These are phyloP conservation scores for Onychostoma macrolepis DNA, from an alignment of 2,113 vertebrate genomes.

Conservation along the genomic window DNA sequence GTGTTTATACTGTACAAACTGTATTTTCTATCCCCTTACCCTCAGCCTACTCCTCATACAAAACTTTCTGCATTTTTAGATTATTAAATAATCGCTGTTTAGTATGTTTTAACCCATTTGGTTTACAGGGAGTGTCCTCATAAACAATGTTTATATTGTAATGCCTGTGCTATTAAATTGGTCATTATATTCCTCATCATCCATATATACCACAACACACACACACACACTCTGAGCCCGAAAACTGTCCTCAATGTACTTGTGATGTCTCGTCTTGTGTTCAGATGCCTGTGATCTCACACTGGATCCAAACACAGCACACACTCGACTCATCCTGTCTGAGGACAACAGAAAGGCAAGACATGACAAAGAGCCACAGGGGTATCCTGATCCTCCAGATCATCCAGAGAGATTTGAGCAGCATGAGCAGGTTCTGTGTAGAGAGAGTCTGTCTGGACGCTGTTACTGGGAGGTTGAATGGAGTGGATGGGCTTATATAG, in stretches of 20 bases:
- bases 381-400: not conserved
- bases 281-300: not conserved
- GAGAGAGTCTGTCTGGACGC: not conserved
- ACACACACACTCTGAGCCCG: not conserved
- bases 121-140: too few relatives aligned
- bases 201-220: not conserved
- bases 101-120: too few relatives aligned
- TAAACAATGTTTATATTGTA: too few relatives aligned
- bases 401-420: not conserved
- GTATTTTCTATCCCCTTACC: too few relatives aligned
- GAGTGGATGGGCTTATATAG: not conserved
- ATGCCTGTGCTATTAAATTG: too few relatives aligned
- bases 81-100: too few relatives aligned
- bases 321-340: not conserved
- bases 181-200: too few relatives aligned
- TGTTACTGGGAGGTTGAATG: not conserved
- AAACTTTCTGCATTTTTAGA: too few relatives aligned
- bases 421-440: not conserved
- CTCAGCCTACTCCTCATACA: too few relatives aligned
- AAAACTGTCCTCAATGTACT: not conserved
- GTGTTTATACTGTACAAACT: too few relatives aligned
- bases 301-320: not conserved
- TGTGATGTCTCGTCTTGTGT: not conserved
- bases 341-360: not conserved
- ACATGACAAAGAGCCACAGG: fast-evolving